These are phyloP conservation scores for Brenthis ino DNA, from an alignment of 2,888 invertebrate genomes.

Conservation along the genomic window DNA sequence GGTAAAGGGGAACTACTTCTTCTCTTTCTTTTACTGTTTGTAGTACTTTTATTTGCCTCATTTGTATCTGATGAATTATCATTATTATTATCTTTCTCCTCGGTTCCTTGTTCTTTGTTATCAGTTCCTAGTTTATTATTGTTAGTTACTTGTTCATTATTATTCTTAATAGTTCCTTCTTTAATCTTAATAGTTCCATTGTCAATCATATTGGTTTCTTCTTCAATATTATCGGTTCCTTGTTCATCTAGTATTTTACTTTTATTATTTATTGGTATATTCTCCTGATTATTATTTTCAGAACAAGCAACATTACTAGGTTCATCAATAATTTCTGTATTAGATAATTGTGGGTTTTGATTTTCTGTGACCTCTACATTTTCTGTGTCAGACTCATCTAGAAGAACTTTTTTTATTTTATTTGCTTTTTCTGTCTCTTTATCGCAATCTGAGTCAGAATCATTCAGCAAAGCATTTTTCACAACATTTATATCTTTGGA, in stretches of 20 bases:
- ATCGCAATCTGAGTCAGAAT: constrained; percentile 48
- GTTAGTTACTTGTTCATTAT: no score
- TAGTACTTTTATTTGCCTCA: constrained; percentile 35
- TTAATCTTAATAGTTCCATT: no score
- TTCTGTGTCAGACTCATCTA: constrained; percentile 50
- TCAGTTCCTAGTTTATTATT: no score
- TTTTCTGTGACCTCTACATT: constrained; percentile 33
- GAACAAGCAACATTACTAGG: constrained; percentile 20
- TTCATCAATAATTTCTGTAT: constrained; percentile 12
- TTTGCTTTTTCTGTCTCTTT: constrained; percentile 12
- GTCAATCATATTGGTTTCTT: no score
- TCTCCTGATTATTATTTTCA: constrained; percentile 24
- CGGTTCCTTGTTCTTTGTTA: no score
- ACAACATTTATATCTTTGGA: constrained; percentile 20
- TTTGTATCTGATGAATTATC: constrained; percentile 48
- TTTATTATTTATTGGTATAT: constrained; percentile 1
- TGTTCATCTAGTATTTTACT: constrained; percentile 26
- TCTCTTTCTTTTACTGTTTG: constrained; percentile 41
- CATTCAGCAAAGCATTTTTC: constrained; percentile 47
- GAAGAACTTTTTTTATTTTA: constrained; percentile 41
- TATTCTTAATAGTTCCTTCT: no score
- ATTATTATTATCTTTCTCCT: constrained; percentile 32
- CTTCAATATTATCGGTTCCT: neutral
- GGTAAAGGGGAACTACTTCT: constrained; percentile 44
- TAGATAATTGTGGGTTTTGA: constrained; percentile 8